Percentiles rank a stretch among this genome's conserved stretches.
Conservation (phyloP, 2,888 invertebrate species). For the Bembecia ichneumoniformis region DNA sequence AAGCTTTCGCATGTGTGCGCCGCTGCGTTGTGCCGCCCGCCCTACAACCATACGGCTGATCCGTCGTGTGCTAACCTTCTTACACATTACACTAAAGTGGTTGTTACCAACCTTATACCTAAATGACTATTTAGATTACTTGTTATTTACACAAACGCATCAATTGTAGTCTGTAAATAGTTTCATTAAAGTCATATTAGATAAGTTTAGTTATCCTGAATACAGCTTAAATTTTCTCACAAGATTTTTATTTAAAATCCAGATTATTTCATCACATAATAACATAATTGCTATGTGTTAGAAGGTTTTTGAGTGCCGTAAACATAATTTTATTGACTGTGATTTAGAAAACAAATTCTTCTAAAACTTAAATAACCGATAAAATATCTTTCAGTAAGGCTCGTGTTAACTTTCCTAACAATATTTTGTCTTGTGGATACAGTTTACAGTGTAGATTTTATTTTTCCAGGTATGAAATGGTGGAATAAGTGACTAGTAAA, state of each 20-base stretch:
- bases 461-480: conserved; percentile 55
- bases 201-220: too few relatives aligned
- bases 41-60: conserved; percentile 32
- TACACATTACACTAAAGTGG: not conserved
- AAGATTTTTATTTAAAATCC: too few relatives aligned
- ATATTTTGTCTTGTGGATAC: conserved; percentile 1
- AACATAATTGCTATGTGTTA: too few relatives aligned
- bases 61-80: conserved; percentile 23
- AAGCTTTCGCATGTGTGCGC: conserved; percentile 58
- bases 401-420: not conserved
- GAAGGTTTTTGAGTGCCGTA: too few relatives aligned
- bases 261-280: too few relatives aligned
- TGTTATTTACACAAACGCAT: too few relatives aligned
- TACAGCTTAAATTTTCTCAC: too few relatives aligned
- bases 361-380: not conserved
- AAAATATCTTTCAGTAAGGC: not conserved
- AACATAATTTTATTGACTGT: too few relatives aligned
- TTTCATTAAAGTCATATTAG: too few relatives aligned
- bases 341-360: too few relatives aligned
- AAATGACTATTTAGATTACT: too few relatives aligned
- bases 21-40: conserved; percentile 16
- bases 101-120: not conserved
- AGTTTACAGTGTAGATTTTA: conserved; percentile 10
- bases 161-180: too few relatives aligned
- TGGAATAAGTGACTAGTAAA: conserved; percentile 34